phyloP scores from a whole-genome alignment of 2,797 vertebrate genomes.

The Labroides dimidiatus region DNA sequence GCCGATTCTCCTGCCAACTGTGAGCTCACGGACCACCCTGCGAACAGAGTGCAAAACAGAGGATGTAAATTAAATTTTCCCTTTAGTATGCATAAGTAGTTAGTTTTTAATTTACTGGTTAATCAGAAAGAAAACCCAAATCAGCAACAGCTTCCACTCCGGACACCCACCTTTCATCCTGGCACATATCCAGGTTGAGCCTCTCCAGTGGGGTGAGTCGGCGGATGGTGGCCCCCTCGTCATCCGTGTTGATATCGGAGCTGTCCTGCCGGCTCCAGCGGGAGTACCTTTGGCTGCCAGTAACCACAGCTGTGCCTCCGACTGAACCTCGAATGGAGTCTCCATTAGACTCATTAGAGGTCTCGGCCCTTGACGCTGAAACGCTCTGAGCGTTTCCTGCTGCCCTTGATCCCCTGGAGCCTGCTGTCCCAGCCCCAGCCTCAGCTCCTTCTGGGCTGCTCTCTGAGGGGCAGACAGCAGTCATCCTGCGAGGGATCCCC shows the following conservation, averaged over 20 bases:
- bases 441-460: constrained; percentile 74
- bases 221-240: constrained; percentile 81
- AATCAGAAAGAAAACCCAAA: neutral
- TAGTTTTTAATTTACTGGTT: neutral
- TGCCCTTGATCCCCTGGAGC: constrained; percentile 43
- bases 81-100: neutral
- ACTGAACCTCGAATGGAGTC: constrained; percentile 59
- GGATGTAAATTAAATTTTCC: constrained; percentile 3
- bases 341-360: constrained; percentile 46
- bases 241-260: constrained; percentile 86
- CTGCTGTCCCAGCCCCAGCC: constrained; percentile 57
- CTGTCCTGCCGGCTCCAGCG: constrained; percentile 89
- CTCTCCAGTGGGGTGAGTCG: constrained; percentile 92
- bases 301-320: constrained; percentile 47
- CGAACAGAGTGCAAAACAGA: constrained; percentile 32
- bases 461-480: constrained; percentile 87
- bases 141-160: neutral
- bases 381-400: constrained; percentile 40
- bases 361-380: constrained; percentile 61
- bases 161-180: constrained; percentile 85
- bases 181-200: constrained; percentile 94
- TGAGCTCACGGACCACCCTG: constrained; percentile 93
- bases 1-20: constrained; percentile 93
- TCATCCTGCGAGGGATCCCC: constrained; percentile 86
- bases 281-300: constrained; percentile 76